Conservation (phyloP, 2,888 invertebrate species). For the Penaeus monodon region DNA sequence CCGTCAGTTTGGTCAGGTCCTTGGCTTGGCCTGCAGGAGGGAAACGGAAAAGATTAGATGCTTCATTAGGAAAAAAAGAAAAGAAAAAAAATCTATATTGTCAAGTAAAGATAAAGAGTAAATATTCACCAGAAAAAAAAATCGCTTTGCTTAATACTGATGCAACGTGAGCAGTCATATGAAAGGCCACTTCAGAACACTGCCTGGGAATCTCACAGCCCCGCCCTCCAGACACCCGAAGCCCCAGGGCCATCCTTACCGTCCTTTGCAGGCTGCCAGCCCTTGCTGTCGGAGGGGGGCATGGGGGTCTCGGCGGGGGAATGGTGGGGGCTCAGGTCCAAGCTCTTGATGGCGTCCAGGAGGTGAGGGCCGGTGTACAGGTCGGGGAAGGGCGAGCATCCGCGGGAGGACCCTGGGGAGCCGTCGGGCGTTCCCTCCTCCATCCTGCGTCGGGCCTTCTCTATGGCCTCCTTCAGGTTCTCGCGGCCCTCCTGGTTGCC, state of each 20-base stretch:
- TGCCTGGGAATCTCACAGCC: no score
- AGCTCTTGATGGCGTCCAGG: slow-evolving; percentile 62
- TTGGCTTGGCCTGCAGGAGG: slow-evolving; percentile 50
- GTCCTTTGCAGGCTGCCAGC: slow-evolving; percentile 34
- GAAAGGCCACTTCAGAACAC: no score
- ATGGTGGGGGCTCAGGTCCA: slow-evolving; percentile 57
- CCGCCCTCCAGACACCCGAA: no score
- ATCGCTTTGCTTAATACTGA: no score
- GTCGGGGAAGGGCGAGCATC: slow-evolving; percentile 64
- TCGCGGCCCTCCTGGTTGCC: slow-evolving; percentile 81
- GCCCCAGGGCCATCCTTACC: slow-evolving; percentile 21
- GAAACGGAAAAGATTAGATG: background rate
- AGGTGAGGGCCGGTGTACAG: slow-evolving; percentile 64
- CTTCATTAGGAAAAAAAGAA: background rate
- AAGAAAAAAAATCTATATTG: background rate
- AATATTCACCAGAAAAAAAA: background rate
- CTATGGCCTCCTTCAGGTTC: slow-evolving; percentile 83
- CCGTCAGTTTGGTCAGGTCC: slow-evolving; percentile 53
- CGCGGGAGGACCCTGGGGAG: slow-evolving; percentile 62
- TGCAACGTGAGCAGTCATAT: no score
- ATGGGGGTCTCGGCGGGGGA: slow-evolving; percentile 52
- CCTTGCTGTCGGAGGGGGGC: slow-evolving; percentile 23
- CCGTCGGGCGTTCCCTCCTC: slow-evolving; percentile 63
- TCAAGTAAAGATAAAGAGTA: background rate
- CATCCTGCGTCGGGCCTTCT: slow-evolving; percentile 75